Conservation (phyloP, 2,888 invertebrate species). For the Blastobasis lacticolella region DNA sequence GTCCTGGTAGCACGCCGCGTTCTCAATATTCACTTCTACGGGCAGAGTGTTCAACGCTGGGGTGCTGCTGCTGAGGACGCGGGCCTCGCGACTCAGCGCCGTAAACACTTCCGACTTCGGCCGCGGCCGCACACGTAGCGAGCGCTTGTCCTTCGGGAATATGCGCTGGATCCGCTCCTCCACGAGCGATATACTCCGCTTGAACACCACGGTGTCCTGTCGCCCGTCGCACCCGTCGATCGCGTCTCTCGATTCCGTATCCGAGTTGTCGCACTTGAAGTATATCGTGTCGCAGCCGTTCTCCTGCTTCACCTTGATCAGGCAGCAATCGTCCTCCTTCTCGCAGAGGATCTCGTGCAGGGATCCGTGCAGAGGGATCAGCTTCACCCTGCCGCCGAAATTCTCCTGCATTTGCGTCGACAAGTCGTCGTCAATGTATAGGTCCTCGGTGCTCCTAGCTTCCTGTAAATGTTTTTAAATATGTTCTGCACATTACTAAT, state of each 20-base stretch:
- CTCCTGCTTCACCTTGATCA: conserved; percentile 59
- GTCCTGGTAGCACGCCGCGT: conserved; percentile 56
- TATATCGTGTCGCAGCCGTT: conserved; percentile 62
- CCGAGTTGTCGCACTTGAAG: conserved; percentile 57
- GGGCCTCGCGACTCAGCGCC: conserved; percentile 29
- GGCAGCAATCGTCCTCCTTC: conserved; percentile 63
- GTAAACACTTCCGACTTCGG: conserved; percentile 45
- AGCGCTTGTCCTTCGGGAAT: conserved; percentile 42
- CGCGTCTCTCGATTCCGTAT: conserved; percentile 51
- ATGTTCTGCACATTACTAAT: too few species aligned
- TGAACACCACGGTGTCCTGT: conserved; percentile 56
- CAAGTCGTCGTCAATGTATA: conserved; percentile 72
- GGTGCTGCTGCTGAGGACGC: conserved; percentile 50
- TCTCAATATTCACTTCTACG: conserved; percentile 59
- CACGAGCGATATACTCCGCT: conserved; percentile 56
- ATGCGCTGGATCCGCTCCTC: conserved; percentile 58
- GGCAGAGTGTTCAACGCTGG: conserved; percentile 43
- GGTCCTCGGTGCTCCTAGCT: conserved; percentile 70
- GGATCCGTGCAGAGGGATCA: conserved; percentile 60
- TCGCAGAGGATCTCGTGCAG: conserved; percentile 66
- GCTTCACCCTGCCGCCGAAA: conserved; percentile 56
- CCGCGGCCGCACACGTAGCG: conserved; percentile 19
- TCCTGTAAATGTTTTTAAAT: conserved; percentile 35
- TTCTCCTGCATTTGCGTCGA: conserved; percentile 63
- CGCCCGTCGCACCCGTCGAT: conserved; percentile 35